Base-by-base conservation (phyloP, 2,113 vertebrate genomes). In the Leptodactylus fuscus region DNA sequence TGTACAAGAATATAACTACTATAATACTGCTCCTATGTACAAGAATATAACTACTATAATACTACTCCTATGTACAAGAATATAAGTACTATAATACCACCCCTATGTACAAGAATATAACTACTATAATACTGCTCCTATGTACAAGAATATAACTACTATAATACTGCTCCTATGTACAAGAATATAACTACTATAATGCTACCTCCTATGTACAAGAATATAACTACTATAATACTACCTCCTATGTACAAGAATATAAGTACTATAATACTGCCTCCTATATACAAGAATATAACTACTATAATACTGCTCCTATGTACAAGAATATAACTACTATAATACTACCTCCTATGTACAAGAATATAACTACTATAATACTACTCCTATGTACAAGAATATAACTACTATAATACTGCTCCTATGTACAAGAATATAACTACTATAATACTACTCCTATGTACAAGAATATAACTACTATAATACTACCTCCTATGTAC, bases 211-310 rank as follows among this genome's bases (percentile, higher is more conserved):
- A 48, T 48, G 46, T 48, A 13, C 46, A 48, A 48, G 46, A 48
- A 48, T 48, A 48, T 55, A 55, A 58, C 53, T 58, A 24, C 53
- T 58, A 58, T 58, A 58, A 58, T 58, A 58, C 53, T 58, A 7
- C n/a, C 5, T 7, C 55, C n/a, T 60, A 60, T 60, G 24, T 60
- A 60, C 55, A 60, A 27, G 55, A 60, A 27, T 60, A 60, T 60
- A 60, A 60, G 8, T 60, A 60, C 24, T 60, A 60, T 60, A 60
- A 27, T 27, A 60, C 55, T 60, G 55, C 2, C n/a, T 1, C 55
- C 55, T 60, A 60, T 60, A 2, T 27, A 60, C n/a, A 60, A 60
- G 55, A 60, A 60, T 60, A 60, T 60, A 60, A 60, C 55, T 60
- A 60, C 55, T 60, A 27, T 60, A 60, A 60, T 60, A 60, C 55